Evolutionary conservation across 2,113 vertebrate genomes (phyloP).

Genomic region (Perccottus glenii): DNA sequence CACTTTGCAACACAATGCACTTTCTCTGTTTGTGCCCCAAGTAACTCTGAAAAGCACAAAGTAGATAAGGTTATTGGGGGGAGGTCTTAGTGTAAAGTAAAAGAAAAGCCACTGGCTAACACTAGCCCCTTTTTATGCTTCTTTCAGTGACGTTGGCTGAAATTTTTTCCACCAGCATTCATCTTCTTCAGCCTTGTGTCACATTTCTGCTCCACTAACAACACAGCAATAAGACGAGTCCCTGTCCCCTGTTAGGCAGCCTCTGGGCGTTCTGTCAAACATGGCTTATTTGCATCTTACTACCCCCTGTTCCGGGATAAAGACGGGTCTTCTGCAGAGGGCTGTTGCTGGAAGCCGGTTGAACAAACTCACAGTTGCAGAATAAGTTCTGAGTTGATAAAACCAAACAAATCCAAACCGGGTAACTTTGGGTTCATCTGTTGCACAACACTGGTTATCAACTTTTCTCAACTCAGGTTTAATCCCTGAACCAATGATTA

Average conservation of each 20-base stretch:
- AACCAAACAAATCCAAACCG: no score
- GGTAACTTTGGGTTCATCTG: no score
- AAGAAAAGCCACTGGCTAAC: constrained; percentile 18
- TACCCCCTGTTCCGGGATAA: no score
- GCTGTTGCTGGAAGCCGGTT: no score
- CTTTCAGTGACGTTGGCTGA: neutral
- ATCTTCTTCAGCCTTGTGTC: neutral
- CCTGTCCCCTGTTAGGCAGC: neutral
- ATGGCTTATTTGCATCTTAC: neutral
- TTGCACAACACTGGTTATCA: no score
- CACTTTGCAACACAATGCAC: constrained; percentile 66
- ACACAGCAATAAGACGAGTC: neutral
- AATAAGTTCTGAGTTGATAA: no score
- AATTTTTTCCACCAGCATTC: neutral
- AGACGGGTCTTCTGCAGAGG: no score
- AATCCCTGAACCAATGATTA: no score
- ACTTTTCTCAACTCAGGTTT: no score
- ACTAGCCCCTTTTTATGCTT: constrained; percentile 4
- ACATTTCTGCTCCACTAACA: neutral
- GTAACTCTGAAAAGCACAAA: constrained; percentile 30
- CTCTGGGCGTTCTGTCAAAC: no score
- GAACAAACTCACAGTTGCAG: no score
- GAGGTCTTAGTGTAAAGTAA: constrained; percentile 9
- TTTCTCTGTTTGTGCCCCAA: constrained; percentile 44
- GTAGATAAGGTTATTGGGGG: neutral